These are phyloP conservation scores for Aphelocoma californica DNA, from an alignment of 2,797 vertebrate species.

Conservation along the genomic window DNA sequence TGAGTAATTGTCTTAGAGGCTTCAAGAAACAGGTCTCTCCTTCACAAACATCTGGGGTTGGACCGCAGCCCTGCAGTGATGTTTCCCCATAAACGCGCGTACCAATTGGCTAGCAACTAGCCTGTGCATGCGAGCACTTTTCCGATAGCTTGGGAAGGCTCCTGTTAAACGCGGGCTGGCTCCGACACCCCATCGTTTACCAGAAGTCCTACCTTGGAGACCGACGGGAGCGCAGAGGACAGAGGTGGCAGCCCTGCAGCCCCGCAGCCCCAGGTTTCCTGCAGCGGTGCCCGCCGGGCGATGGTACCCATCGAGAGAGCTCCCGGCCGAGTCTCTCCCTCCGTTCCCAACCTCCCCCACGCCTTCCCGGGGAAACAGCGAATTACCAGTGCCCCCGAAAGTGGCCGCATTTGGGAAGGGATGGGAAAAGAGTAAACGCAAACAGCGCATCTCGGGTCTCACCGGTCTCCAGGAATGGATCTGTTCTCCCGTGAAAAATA, in stretches of 20 bases:
- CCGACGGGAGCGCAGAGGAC: not conserved
- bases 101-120: not conserved
- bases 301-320: not conserved
- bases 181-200: not conserved
- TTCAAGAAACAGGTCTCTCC: not conserved
- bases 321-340: not conserved
- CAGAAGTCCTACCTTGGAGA: not conserved
- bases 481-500: not conserved
- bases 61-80: not conserved
- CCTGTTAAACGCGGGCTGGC: not conserved
- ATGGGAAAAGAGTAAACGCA: not conserved
- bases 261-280: not conserved
- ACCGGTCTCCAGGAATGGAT: not conserved
- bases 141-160: not conserved
- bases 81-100: rapidly evolving
- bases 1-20: not conserved
- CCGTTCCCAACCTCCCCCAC: not conserved
- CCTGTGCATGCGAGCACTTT: not conserved
- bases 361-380: not conserved
- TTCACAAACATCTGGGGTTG: not conserved
- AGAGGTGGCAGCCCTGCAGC: not conserved
- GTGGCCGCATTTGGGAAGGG: not conserved
- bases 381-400: not conserved
- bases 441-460: not conserved
- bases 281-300: not conserved